Conservation (phyloP, 2,888 invertebrate genomes). For the Palloptera scutellata region DNA sequence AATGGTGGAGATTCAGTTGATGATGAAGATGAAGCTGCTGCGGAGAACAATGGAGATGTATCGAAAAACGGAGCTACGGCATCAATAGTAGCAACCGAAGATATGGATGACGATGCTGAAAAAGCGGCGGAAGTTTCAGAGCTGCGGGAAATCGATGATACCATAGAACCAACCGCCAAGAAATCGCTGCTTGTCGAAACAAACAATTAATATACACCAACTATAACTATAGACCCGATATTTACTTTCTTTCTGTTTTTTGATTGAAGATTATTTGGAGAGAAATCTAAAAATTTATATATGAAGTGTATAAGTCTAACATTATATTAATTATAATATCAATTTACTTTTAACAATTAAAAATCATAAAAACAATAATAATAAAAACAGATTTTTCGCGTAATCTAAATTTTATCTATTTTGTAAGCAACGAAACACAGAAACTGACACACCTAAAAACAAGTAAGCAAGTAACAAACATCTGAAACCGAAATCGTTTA, state of each 20-base stretch:
- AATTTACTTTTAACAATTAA: constrained; percentile 54
- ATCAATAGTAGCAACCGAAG: constrained; percentile 36
- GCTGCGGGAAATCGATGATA: constrained; percentile 43
- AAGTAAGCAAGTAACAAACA: not conserved
- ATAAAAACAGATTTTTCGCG: constrained; percentile 7
- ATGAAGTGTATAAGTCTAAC: constrained; percentile 38
- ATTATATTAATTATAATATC: constrained; percentile 54
- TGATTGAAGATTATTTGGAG: not conserved
- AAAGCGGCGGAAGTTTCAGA: constrained; percentile 59
- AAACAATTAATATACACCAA: constrained; percentile 34
- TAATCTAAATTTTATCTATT: constrained; percentile 6
- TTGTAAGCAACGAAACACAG: constrained; percentile 11
- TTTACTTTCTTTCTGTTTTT: not conserved
- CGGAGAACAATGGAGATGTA: constrained; percentile 41
- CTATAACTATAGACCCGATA: constrained; percentile 4
- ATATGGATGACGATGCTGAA: constrained; percentile 49
- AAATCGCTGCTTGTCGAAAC: constrained; percentile 50
- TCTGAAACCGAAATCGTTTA: not conserved
- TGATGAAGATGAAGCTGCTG: constrained; percentile 38
- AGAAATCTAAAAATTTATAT: constrained; percentile 1
- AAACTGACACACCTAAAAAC: not conserved
- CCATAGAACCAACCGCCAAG: constrained; percentile 57
- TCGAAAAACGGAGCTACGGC: constrained; percentile 49
- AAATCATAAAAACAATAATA: constrained; percentile 43
- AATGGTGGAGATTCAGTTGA: constrained; percentile 41